Evolutionary conservation across 2,888 invertebrate species (phyloP).

Genomic region (Himalopsyche japonica): DNA sequence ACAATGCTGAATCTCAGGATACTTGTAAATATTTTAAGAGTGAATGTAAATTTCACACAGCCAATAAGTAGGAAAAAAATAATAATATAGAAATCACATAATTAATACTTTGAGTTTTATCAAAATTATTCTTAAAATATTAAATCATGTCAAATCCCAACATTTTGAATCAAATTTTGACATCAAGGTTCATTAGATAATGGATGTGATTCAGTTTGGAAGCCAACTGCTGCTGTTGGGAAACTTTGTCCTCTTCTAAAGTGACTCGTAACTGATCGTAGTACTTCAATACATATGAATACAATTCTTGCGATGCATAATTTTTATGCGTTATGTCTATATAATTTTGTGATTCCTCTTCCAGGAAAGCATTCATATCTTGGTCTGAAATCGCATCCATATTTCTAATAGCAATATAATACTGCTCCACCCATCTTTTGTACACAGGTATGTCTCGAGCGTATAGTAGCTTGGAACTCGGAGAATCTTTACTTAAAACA

Average conservation of each 20-base stretch:
- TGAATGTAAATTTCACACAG: no score
- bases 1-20: no score
- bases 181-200: constrained; percentile 88
- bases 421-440: constrained; percentile 98
- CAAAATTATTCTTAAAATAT: constrained; percentile 49
- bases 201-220: constrained; percentile 96
- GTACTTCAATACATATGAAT: constrained; percentile 96
- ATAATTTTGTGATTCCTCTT: constrained; percentile 96
- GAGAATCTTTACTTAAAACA: constrained; percentile 97
- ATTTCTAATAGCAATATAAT: constrained; percentile 89
- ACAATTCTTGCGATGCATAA: constrained; percentile 94
- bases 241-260: constrained; percentile 97
- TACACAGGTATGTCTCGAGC: constrained; percentile 99
- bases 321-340: constrained; percentile 96
- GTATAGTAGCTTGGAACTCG: constrained; percentile 97
- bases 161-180: constrained; percentile 62
- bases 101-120: no score
- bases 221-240: constrained; percentile 93
- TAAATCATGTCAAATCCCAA: no score
- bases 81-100: no score
- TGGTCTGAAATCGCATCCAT: constrained; percentile 99
- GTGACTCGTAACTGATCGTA: constrained; percentile 96
- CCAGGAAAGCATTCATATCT: constrained; percentile 99
- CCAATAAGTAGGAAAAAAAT: no score
- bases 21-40: no score